Evolutionary conservation across 2,797 vertebrate genomes (phyloP).

Genomic region (Pangasius krempfi): DNA sequence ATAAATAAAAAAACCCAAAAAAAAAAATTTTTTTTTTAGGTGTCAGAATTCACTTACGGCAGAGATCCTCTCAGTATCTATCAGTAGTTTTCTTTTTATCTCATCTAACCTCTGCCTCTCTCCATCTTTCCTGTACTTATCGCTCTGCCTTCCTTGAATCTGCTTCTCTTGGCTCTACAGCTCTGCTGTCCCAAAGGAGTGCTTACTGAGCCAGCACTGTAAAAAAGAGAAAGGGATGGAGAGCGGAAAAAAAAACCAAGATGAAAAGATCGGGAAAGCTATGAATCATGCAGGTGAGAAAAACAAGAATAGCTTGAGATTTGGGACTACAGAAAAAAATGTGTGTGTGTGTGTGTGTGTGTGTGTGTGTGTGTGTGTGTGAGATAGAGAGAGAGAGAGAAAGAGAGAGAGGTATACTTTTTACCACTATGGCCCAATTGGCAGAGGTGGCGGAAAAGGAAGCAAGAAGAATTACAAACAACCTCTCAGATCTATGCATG

Average conservation of each 20-base stretch:
- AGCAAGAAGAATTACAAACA: constrained; percentile 26
- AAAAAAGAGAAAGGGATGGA: constrained; percentile 5
- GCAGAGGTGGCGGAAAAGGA: neutral
- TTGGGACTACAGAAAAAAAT: neutral
- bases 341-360: no score
- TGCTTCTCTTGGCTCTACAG: constrained; percentile 12
- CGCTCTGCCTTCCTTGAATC: constrained; percentile 20
- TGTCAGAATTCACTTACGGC: neutral
- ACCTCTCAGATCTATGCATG: constrained; percentile 54
- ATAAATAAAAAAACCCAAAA: neutral
- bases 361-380: no score
- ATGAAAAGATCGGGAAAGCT: constrained; percentile 39
- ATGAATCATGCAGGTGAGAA: constrained; percentile 34
- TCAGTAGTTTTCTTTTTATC: constrained; percentile 25
- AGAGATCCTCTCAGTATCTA: neutral
- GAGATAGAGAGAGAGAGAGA: constrained; percentile 20
- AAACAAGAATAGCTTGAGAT: constrained; percentile 7
- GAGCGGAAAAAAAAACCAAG: constrained; percentile 5
- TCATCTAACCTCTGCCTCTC: constrained; percentile 33
- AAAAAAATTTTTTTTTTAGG: neutral
- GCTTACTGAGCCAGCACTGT: constrained; percentile 36
- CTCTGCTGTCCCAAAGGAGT: constrained; percentile 44
- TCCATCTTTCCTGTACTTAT: constrained; percentile 30
- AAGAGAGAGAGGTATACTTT: neutral
- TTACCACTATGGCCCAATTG: constrained; percentile 38